Base-by-base conservation (phyloP, 2,797 vertebrate species). In the Dicrostonyx torquatus region DNA sequence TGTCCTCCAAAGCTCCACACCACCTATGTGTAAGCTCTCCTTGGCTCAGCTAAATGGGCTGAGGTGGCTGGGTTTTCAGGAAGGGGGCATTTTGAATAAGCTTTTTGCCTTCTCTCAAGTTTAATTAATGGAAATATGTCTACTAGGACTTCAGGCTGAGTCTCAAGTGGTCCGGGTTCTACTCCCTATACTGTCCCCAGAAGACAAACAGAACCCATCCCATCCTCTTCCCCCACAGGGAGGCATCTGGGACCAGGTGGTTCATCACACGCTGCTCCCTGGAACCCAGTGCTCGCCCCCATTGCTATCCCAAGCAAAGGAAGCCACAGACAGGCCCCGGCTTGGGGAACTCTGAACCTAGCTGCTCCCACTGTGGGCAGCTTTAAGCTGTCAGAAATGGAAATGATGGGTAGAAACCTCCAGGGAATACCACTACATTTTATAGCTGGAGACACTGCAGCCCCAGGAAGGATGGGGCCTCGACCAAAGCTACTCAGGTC, bases 241-340 rank as follows among this genome's bases (percentile, higher is more conserved):
- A 92, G n/a, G 87, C 77, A 89, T 29, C 50, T 24, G 53, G 78
- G 48, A 87, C 66, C n/a, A 85, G 64, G 66, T 90, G 31, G 58
- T 50, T 55, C 18, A 34, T 58, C 78, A 53, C 18, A 11, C 9
- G 4, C 34, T 29, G 5, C 11, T n/a, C 55, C 5, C 29, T 13
- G 55, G 31, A n/a, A 50, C 29, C 31, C 26, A n/a, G 18, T 0
- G 11, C 31, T 55, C 0, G 0, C 8, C 34, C 77, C 43, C n/a
- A 22, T 17, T 3, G 58, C 43, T 15, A 6, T 12, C 34, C 15
- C 40, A 24, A 64, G 80, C 31, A 89, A 14, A 15, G 3, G 48
- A 55, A 37, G 64, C 76, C 50, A 40, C 40, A 79, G 60, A 8
- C 0, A 14, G 17, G 29, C 72, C 45, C 45, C 24, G 45, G 70